Evolutionary conservation across 64 coral and sea anemone genomes (phyloP).

Genomic region (Porites australiensis): DNA sequence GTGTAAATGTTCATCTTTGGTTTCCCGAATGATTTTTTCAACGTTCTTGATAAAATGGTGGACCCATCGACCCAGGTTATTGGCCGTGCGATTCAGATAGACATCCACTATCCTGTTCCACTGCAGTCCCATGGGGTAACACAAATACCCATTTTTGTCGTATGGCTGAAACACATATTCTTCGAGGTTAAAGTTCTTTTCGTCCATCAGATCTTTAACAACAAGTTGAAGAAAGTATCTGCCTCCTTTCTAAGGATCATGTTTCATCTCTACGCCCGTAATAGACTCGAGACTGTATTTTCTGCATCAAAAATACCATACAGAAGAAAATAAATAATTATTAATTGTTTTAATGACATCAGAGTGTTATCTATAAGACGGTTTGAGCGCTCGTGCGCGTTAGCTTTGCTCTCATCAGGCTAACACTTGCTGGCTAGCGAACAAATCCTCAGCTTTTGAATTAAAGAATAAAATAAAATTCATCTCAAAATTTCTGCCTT

Average conservation of each 20-base stretch:
- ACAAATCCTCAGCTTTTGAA: too few relatives aligned
- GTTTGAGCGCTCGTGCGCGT: too few relatives aligned
- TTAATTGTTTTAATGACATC: too few relatives aligned
- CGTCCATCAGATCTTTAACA: neutral
- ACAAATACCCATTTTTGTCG: constrained; percentile 17
- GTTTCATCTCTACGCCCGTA: constrained; percentile 32
- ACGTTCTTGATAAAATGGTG: too few relatives aligned
- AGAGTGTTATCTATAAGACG: too few relatives aligned
- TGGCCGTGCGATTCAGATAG: constrained; percentile 80
- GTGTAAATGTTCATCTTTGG: too few relatives aligned
- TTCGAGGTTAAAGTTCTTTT: constrained; percentile 6
- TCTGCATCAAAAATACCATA: neutral
- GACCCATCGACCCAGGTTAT: constrained; percentile 43
- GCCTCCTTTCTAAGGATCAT: neutral
- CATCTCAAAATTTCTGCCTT: too few relatives aligned
- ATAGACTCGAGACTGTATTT: constrained; percentile 36
- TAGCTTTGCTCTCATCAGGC: too few relatives aligned
- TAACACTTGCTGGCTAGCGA: too few relatives aligned
- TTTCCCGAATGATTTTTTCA: too few relatives aligned
- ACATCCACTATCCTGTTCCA: constrained; percentile 81
- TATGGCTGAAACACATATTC: constrained; percentile 41
- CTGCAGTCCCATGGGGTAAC: constrained; percentile 49
- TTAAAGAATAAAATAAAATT: too few relatives aligned
- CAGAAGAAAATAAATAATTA: too few relatives aligned
- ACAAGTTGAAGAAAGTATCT: constrained; percentile 55